These are phyloP conservation scores for Drosophila mimica DNA, from an alignment of 2,888 invertebrate genomes.

Conservation along the genomic window DNA sequence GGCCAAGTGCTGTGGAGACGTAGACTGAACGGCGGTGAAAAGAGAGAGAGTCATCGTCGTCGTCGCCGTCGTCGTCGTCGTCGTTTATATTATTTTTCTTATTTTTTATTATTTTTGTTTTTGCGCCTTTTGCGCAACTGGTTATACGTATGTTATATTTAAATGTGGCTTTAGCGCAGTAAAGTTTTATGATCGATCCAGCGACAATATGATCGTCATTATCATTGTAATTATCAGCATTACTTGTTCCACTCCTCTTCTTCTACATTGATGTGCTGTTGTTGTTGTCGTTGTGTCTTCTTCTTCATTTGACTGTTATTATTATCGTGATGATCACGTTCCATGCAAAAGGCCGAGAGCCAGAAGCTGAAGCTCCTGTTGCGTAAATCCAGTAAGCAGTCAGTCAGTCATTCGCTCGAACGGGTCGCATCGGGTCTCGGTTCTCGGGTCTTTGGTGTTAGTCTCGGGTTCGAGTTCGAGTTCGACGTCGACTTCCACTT, in stretches of 20 bases:
- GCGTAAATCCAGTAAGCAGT: slow-evolving; percentile 79
- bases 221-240: slow-evolving; percentile 47
- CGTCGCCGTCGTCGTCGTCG: background rate
- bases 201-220: slow-evolving; percentile 63
- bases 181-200: slow-evolving; percentile 58
- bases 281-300: background rate
- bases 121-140: slow-evolving; percentile 59
- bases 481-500: slow-evolving; percentile 12
- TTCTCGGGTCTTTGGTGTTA: slow-evolving; percentile 27
- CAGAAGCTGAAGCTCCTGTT: slow-evolving; percentile 71
- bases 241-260: slow-evolving; percentile 14
- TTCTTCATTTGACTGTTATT: slow-evolving; percentile 29
- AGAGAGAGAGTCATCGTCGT: background rate
- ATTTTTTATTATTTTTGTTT: background rate
- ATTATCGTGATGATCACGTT: slow-evolving; percentile 73
- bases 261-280: background rate
- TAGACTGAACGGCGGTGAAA: slow-evolving; percentile 12
- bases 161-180: slow-evolving; percentile 57
- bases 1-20: background rate
- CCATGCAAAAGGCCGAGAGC: slow-evolving; percentile 48
- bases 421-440: slow-evolving; percentile 42
- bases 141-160: slow-evolving; percentile 52
- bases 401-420: slow-evolving; percentile 28
- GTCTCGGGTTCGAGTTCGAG: slow-evolving; percentile 18
- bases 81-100: background rate